A percentile compares a stretch with the other conserved stretches of the same genome.
Conservation (phyloP, 2,888 invertebrate species). For the Alcis repandata region DNA sequence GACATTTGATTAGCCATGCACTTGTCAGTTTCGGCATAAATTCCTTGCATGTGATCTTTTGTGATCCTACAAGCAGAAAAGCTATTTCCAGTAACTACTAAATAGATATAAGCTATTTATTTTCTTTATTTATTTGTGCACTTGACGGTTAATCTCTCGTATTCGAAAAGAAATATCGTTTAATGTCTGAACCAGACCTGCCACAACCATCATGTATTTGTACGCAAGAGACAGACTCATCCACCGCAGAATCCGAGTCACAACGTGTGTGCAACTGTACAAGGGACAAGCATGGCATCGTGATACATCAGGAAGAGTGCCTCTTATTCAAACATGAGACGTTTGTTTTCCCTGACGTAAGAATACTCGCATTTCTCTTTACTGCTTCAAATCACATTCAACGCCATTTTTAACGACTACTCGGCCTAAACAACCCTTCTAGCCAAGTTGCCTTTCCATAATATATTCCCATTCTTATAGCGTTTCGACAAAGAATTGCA, state of each 20-base stretch:
- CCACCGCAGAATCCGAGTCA: constrained; percentile 45
- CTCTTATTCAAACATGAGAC: constrained; percentile 70
- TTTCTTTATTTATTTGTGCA: neutral
- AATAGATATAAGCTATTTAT: neutral
- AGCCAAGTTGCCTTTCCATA: no score
- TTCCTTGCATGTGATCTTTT: no score
- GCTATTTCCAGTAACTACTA: no score
- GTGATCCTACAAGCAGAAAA: no score
- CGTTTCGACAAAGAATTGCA: no score
- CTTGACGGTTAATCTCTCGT: neutral
- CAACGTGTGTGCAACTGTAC: constrained; percentile 68
- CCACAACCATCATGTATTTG: constrained; percentile 56
- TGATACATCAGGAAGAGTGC: constrained; percentile 70
- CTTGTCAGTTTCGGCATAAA: no score
- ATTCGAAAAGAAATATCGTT: no score
- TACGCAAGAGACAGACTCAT: constrained; percentile 48
- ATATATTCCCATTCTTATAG: no score
- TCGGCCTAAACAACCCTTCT: no score
- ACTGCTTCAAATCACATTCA: neutral
- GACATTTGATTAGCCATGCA: no score
- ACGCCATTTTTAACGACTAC: neutral
- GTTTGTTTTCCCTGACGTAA: constrained; percentile 53
- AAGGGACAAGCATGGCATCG: constrained; percentile 68
- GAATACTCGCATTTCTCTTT: neutral
- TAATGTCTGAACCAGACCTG: neutral